Conservation (phyloP, 2,113 vertebrate genomes). For the Vombatus ursinus region DNA sequence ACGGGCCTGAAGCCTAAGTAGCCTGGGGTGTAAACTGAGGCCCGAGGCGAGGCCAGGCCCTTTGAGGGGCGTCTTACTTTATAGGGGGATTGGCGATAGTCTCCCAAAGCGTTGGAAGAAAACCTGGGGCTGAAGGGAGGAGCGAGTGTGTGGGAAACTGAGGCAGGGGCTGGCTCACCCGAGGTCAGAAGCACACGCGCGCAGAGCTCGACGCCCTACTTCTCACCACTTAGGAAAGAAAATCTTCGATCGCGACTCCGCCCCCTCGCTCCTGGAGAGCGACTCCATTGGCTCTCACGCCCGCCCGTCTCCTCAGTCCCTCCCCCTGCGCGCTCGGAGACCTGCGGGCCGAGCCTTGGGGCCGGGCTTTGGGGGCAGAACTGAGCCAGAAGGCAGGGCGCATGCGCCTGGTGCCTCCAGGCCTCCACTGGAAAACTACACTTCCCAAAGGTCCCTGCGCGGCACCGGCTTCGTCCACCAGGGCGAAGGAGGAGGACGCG, state of each 20-base stretch:
- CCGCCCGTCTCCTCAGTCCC: neutral
- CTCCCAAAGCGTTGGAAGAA: too few species aligned
- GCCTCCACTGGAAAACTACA: neutral
- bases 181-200: neutral
- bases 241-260: neutral
- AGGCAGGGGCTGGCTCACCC: neutral
- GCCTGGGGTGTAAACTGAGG: too few species aligned
- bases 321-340: neutral
- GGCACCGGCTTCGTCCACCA: neutral
- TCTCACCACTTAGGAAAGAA: neutral
- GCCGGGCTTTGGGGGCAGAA: neutral
- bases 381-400: neutral
- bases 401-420: neutral
- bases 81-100: too few species aligned
- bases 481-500: neutral
- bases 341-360: neutral
- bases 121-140: neutral
- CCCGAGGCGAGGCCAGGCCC: too few species aligned
- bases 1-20: too few species aligned
- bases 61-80: too few species aligned
- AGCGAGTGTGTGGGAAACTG: conserved; percentile 19
- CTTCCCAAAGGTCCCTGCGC: neutral
- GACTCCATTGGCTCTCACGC: neutral
- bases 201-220: neutral
- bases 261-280: neutral